Evolutionary conservation across 2,888 invertebrate species (phyloP).

Genomic region (Macrophya annulata): DNA sequence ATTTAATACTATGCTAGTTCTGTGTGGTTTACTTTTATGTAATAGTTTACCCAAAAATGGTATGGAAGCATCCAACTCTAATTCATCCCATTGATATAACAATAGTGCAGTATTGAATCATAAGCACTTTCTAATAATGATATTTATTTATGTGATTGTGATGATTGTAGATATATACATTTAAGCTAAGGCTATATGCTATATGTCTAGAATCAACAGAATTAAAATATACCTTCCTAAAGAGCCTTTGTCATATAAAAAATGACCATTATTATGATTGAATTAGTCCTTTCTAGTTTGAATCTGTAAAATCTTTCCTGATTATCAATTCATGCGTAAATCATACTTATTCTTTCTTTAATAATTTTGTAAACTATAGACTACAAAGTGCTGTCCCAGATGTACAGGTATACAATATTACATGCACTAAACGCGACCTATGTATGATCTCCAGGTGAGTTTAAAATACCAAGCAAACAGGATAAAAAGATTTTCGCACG

Average conservation of each 20-base stretch:
- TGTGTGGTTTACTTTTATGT: background rate
- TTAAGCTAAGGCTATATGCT: no score
- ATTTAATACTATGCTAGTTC: slow-evolving; percentile 64
- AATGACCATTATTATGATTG: background rate
- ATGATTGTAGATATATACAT: background rate
- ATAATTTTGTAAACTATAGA: background rate
- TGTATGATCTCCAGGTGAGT: slow-evolving; percentile 11
- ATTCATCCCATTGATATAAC: background rate
- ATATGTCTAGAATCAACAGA: background rate
- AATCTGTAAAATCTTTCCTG: background rate
- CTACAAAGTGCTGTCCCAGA: background rate
- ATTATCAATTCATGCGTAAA: background rate
- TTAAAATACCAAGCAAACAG: slow-evolving; percentile 17
- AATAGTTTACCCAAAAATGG: slow-evolving; percentile 6
- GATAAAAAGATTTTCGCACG: background rate
- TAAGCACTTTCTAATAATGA: background rate
- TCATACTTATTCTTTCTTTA: background rate
- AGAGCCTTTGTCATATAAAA: no score
- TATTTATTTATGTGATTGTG: background rate
- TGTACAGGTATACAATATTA: background rate
- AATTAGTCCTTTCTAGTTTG: background rate
- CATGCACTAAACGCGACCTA: background rate
- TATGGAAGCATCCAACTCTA: background rate
- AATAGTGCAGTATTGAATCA: background rate
- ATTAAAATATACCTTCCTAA: no score